phyloP scores from a whole-genome alignment of 2,797 vertebrate genomes.

The Cottoperca gobio region DNA sequence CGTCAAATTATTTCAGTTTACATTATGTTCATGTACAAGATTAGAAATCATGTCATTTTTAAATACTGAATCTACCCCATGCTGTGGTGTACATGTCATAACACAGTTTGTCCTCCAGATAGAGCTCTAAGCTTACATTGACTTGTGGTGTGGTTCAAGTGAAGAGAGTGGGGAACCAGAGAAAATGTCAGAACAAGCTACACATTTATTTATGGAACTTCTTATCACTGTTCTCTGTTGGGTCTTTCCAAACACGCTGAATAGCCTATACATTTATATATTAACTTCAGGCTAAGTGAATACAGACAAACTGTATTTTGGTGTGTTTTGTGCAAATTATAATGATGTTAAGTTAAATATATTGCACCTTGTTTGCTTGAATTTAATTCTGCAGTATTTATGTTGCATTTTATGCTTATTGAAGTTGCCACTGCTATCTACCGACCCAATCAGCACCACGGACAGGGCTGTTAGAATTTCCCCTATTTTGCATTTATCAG shows the following conservation, averaged over 20 bases:
- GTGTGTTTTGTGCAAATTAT: neutral
- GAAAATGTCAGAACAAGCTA: slow-evolving; percentile 9
- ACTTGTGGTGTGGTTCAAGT: neutral
- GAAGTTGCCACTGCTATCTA: neutral
- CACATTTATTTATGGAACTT: neutral
- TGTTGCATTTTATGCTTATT: neutral
- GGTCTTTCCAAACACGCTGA: neutral
- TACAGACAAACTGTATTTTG: neutral
- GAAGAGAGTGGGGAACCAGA: neutral
- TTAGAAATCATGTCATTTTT: neutral
- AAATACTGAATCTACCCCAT: neutral
- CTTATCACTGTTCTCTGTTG: neutral
- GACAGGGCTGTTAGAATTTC: neutral
- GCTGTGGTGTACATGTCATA: neutral
- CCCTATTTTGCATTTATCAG: neutral
- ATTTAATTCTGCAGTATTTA: neutral
- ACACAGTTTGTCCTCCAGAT: slow-evolving; percentile 15
- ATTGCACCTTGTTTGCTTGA: neutral
- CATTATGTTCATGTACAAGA: neutral
- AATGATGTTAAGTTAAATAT: neutral
- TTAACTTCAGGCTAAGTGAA: neutral
- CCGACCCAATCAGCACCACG: neutral
- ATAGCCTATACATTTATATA: neutral
- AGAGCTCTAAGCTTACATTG: neutral
- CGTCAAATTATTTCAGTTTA: neutral